A percentile compares a stretch with the other conserved stretches of the same genome.
phyloP scores from a whole-genome alignment of 1,140 invertebrate genomes.

The Battus philenor region DNA sequence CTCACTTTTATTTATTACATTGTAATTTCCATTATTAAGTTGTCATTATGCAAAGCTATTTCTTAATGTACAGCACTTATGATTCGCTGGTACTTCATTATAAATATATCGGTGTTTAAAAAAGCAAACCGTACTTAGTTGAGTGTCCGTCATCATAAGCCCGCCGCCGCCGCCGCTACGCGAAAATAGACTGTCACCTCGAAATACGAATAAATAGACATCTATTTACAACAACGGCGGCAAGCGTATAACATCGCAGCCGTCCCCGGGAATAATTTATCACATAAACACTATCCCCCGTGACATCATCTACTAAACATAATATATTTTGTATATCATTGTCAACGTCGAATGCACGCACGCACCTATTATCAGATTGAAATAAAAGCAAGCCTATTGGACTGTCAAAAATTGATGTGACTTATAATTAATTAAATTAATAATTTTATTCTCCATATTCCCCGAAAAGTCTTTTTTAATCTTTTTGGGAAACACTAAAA shows the following conservation, averaged over 20 bases:
- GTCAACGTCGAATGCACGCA: background rate
- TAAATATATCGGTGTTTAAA: too few species aligned
- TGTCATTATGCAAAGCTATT: too few species aligned
- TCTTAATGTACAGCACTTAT: too few species aligned
- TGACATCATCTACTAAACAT: background rate
- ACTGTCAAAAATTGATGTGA: background rate
- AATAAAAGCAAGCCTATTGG: too few species aligned
- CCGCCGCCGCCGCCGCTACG: conserved; percentile 19
- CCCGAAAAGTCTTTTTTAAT: too few species aligned
- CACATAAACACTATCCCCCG: conserved; percentile 21
- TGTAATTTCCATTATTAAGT: too few species aligned
- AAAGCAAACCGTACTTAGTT: conserved; percentile 19
- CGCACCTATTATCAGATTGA: background rate
- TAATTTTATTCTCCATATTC: background rate
- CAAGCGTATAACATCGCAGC: conserved; percentile 28
- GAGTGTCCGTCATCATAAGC: conserved; percentile 32
- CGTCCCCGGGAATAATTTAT: conserved; percentile 35
- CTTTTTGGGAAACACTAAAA: too few species aligned
- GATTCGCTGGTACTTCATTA: too few species aligned
- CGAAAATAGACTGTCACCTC: conserved; percentile 60
- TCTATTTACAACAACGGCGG: conserved; percentile 40
- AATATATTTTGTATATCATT: background rate
- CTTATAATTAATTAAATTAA: background rate
- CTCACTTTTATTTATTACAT: too few species aligned
- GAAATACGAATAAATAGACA: conserved; percentile 52